Conservation (phyloP, 2,888 invertebrate genomes). For the Drosophila glabriapex region DNA sequence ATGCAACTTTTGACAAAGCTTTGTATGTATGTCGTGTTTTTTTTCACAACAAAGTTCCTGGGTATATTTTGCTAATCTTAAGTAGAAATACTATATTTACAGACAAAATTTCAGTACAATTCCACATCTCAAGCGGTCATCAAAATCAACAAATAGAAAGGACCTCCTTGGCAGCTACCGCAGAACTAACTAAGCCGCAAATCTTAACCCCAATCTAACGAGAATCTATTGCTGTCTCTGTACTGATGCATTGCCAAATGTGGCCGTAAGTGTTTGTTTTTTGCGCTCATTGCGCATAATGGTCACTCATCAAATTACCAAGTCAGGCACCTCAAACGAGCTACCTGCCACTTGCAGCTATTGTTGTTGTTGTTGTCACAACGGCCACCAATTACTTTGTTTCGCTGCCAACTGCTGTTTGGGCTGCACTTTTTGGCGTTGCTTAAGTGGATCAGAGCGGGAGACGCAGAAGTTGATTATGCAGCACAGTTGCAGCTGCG, state of each 20-base stretch:
- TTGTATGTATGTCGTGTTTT: neutral
- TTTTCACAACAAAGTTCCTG: neutral
- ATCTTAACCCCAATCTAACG: constrained; percentile 65
- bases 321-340: constrained; percentile 35
- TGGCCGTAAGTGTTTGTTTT: constrained; percentile 62
- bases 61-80: neutral
- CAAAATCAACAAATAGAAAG: constrained; percentile 37
- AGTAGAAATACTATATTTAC: neutral
- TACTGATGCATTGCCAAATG: constrained; percentile 55
- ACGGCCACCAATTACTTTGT: constrained; percentile 63
- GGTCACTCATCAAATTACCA: constrained; percentile 72
- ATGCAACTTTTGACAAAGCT: neutral
- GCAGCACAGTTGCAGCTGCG: constrained; percentile 60
- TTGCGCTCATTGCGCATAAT: constrained; percentile 58
- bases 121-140: constrained; percentile 3
- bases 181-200: constrained; percentile 25
- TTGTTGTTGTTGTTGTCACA: constrained; percentile 41
- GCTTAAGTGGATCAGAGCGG: constrained; percentile 47
- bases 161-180: constrained; percentile 19
- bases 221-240: constrained; percentile 30
- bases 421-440: constrained; percentile 51
- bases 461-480: constrained; percentile 46
- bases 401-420: constrained; percentile 54
- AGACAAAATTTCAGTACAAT: neutral
- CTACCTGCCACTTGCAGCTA: constrained; percentile 49